Percentiles rank a stretch among this genome's conserved stretches.
These are phyloP conservation scores for Gobionotothen gibberifrons DNA, from an alignment of 2,797 vertebrate genomes.

Conservation along the genomic window DNA sequence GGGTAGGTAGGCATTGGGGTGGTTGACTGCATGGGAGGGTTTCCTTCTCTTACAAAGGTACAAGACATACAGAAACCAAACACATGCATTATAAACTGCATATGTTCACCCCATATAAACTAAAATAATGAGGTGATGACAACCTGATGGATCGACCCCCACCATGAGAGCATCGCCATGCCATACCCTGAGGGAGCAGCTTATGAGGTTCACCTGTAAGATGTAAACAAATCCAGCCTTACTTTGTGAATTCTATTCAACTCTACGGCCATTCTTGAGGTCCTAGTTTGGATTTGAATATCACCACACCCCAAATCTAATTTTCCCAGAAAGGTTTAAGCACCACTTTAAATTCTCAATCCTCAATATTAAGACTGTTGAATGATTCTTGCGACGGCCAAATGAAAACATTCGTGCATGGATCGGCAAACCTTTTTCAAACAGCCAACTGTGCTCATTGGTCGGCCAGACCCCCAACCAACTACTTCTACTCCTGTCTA, in stretches of 20 bases:
- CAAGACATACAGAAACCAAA: conserved; percentile 11
- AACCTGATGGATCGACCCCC: background rate
- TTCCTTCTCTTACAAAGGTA: conserved; percentile 14
- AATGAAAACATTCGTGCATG: background rate
- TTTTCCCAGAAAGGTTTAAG: background rate
- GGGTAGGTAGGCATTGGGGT: background rate
- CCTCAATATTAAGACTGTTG: background rate
- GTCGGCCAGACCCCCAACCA: background rate
- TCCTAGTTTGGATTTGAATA: background rate
- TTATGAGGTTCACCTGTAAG: background rate
- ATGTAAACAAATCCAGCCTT: background rate
- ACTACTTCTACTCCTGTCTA: background rate
- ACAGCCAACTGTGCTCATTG: background rate
- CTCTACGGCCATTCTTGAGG: background rate
- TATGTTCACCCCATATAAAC: conserved; percentile 4
- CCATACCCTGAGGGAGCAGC: background rate
- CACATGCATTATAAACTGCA: background rate
- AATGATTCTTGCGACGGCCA: background rate
- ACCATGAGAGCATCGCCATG: background rate
- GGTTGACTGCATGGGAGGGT: conserved; percentile 1
- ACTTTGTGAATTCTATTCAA: background rate
- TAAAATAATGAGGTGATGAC: conserved; percentile 11
- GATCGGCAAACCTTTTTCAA: background rate
- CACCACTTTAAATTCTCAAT: background rate
- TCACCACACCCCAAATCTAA: background rate